Evolutionary conservation across 2,113 vertebrate species (phyloP), one percentile per base, ranked within the genome.

Genomic region (Benitochromis conjunctus): DNA sequence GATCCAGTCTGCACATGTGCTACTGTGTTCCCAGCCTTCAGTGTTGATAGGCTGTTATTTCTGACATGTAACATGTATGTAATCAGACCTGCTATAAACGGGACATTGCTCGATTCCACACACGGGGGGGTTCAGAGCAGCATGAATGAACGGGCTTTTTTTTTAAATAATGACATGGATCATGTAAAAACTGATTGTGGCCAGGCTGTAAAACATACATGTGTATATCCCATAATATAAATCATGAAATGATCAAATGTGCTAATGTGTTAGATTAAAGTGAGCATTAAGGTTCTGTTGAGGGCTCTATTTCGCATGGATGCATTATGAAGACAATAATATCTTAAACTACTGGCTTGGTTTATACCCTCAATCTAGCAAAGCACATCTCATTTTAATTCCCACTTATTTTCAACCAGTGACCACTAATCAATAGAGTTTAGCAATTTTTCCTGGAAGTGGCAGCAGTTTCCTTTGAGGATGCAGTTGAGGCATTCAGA

Each of bases 371-470:
- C 34, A 58, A 64, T 77, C 69, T 14, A 81, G 31, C 21, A 38
- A 57, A 69, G 53, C 43, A 38, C 55, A 58, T 83, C 53, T 80
- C 34, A 81, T 89, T 88, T 85, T 58, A 62, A 80, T 86, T 87
- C 83, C 71, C n/a, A 41, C 31, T 79, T 82, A 76, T 85, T 86
- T 84, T 46, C 66, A 76, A 31, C 78, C 38, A 41, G 16, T 84
- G 78, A 82, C 74, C 82, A 78, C 91, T 56, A 88, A 91, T 90
- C 88, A 91, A 86, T 81, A 60, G 81, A 46, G 21, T 85, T 87
- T 85, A 24, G 18, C 76, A 24, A 46, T 84, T 84, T 77, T 83
- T 86, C 82, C 76, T 87, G 86, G 83, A 53, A 81, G 69, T 64
- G 55, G 46, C 81, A 83, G 80, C 87, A 83, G n/a, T 82, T 89